phyloP scores from a whole-genome alignment of 2,113 vertebrate genomes.

The Centrocercus urophasianus region DNA sequence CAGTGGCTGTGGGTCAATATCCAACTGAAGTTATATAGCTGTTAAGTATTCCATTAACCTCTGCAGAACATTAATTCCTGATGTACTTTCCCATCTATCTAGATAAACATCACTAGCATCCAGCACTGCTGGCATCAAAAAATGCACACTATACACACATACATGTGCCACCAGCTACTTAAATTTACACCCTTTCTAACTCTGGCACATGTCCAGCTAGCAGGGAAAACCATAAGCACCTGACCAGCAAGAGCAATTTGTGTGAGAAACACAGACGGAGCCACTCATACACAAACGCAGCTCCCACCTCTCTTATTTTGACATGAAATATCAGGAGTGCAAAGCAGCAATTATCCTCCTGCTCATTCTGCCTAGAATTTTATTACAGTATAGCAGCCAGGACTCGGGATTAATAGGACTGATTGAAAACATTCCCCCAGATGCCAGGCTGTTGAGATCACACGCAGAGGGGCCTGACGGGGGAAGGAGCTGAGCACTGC shows the following conservation, averaged over 20 bases:
- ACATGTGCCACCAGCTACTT: neutral
- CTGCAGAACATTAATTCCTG: neutral
- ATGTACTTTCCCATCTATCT: neutral
- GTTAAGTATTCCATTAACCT: neutral
- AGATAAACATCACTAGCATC: neutral
- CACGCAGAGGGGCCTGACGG: neutral
- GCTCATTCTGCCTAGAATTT: neutral
- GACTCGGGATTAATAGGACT: neutral
- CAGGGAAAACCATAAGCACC: neutral
- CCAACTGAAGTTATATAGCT: neutral
- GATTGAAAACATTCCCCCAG: neutral
- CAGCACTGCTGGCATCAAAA: neutral
- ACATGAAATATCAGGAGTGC: neutral
- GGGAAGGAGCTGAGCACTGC: neutral
- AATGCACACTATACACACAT: neutral
- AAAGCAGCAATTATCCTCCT: neutral
- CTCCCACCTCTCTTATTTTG: neutral
- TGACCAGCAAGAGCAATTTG: fast-evolving
- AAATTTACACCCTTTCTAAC: neutral
- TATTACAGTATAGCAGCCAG: neutral
- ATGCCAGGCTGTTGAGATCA: neutral
- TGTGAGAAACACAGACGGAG: neutral
- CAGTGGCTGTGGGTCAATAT: neutral
- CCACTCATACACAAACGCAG: neutral
- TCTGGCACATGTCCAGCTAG: neutral